Evolutionary conservation across 2,797 vertebrate species (phyloP), one percentile per base, ranked within the genome.

Genomic region (Champsocephalus gunnari): DNA sequence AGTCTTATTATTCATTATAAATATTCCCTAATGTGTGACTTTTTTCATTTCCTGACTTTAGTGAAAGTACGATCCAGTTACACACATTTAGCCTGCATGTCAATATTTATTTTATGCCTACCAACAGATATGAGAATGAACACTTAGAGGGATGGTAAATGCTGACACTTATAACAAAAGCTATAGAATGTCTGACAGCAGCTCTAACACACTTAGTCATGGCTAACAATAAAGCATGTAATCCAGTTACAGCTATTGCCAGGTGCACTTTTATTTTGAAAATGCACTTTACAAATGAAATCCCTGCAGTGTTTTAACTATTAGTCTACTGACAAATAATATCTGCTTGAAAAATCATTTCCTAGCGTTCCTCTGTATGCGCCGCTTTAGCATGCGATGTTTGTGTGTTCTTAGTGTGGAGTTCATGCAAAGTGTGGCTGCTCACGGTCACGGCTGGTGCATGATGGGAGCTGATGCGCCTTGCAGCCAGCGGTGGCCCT

Each of bases 191-290:
- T 72, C 62, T 75, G 82, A 90, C 81, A 88, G 81, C 67, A 77
- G 85, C 87, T 78, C 76, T 68, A 87, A 85, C 63, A 65, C 80
- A 84, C 71, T 91, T 86, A 84, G 89, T 85, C 87, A 88, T 41
- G 74, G 88, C 75, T 64, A 79, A 78, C 16, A 80, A 84, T 55
- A 77, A 62, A 55, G 79, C 86, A 85, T 91, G 89, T 91, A 92
- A 93, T 93, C 92, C 90, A 80, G 57, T 91, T 89, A 50, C 61
- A 77, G 81, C 83, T 58, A 68, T n/a, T 75, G 76, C 54, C 21
- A 41, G 21, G 3, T 44, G 64, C 65, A 59, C 67, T 80, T 79
- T 81, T 77, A 80, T 81, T 81, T 82, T 71, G 62, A 70, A 75
- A 81, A 74, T 45, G 48, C n/a, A 57, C 51, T 47, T 41, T 12